These are phyloP conservation scores for Porites evermanni DNA, from an alignment of 92 coral and sea anemone species.

Conservation along the genomic window DNA sequence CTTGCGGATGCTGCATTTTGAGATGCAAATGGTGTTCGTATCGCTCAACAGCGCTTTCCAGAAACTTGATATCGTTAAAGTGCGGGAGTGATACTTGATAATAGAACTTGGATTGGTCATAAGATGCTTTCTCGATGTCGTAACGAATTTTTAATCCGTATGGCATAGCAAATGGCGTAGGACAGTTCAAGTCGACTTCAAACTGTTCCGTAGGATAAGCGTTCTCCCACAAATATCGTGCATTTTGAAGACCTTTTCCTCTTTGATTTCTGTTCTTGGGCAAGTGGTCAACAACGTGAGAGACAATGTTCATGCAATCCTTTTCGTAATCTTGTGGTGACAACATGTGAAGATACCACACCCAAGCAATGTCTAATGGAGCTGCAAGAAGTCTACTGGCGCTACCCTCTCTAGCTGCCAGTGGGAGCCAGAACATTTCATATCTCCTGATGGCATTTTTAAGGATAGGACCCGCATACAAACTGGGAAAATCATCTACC, in stretches of 20 bases:
- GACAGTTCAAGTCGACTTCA: slow-evolving; percentile 49
- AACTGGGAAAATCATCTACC: slow-evolving; percentile 34
- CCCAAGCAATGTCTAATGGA: slow-evolving; percentile 55
- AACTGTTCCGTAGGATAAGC: slow-evolving; percentile 60
- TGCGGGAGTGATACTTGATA: slow-evolving; percentile 62
- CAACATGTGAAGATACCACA: slow-evolving; percentile 50
- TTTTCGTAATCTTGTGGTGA: slow-evolving; percentile 35
- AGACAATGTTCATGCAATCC: slow-evolving; percentile 40
- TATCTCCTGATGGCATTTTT: slow-evolving; percentile 57
- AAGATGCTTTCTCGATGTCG: slow-evolving; percentile 36
- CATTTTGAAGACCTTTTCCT: slow-evolving; percentile 22
- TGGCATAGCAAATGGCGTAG: slow-evolving; percentile 20
- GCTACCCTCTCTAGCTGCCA: slow-evolving; percentile 2
- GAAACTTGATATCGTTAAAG: slow-evolving; percentile 25
- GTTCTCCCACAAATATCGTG: slow-evolving; percentile 38
- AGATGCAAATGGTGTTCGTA: slow-evolving; percentile 36
- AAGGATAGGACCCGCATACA: slow-evolving; percentile 35
- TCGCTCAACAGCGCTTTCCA: slow-evolving; percentile 32
- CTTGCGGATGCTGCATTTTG: slow-evolving; percentile 34
- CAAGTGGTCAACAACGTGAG: slow-evolving; percentile 50
- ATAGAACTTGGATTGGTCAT: slow-evolving; percentile 39
- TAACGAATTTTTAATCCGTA: slow-evolving; percentile 29
- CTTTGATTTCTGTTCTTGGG: slow-evolving; percentile 37
- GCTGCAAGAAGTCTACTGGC: slow-evolving; percentile 13
- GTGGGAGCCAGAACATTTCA: slow-evolving; percentile 51